Evolutionary conservation across 2,113 vertebrate genomes (phyloP).

Genomic region (Eidolon helvum): DNA sequence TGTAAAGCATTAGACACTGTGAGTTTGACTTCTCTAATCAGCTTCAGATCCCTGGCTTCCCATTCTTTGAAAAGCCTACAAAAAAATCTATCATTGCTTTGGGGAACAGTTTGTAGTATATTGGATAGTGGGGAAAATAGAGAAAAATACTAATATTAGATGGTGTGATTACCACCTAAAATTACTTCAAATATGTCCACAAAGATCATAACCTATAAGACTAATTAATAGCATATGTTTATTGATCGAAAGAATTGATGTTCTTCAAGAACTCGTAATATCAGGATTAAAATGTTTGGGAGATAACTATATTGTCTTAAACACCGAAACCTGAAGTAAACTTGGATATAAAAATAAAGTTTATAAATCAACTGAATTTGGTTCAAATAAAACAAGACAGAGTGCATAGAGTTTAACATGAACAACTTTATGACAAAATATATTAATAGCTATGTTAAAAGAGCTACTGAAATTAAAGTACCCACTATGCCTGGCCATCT

Average conservation of each 20-base stretch:
- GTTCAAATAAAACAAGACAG: neutral
- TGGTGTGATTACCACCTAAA: neutral
- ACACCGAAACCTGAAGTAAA: neutral
- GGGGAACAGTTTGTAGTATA: neutral
- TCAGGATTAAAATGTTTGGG: neutral
- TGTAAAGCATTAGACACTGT: neutral
- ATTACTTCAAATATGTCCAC: neutral
- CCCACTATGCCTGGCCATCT: neutral
- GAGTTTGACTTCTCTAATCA: neutral
- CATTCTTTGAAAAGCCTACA: neutral
- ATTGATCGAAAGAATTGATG: neutral
- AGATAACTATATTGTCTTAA: neutral
- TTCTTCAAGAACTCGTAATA: neutral
- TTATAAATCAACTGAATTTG: neutral
- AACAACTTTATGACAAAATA: neutral
- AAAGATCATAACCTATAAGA: neutral
- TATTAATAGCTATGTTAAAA: neutral
- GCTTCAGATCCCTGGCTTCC: fast-evolving
- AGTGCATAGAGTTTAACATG: neutral
- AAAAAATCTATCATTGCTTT: neutral
- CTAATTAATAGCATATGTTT: neutral
- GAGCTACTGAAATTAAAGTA: neutral
- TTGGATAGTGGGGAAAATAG: neutral
- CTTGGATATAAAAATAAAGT: neutral
- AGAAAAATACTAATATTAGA: neutral